Evolutionary conservation across 2,113 vertebrate species (phyloP).

Genomic region (Phyllopteryx taeniolatus): DNA sequence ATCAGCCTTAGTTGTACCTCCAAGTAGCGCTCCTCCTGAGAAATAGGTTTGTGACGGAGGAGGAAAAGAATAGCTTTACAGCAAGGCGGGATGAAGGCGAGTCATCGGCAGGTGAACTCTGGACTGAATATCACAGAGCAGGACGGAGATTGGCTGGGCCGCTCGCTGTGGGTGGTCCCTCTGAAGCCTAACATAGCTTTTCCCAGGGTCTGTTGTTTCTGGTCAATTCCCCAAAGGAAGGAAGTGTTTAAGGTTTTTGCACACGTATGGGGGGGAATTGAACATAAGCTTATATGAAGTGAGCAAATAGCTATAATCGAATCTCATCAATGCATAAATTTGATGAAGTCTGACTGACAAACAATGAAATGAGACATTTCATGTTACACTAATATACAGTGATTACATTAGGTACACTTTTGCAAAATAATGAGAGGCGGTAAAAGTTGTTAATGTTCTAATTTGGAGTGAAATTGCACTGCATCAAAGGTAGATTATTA

Average conservation of each 20-base stretch:
- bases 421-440: neutral
- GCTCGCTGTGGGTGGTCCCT: slow-evolving; percentile 51
- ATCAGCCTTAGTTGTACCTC: slow-evolving; percentile 19
- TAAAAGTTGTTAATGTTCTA: neutral
- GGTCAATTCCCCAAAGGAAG: slow-evolving; percentile 22
- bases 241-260: slow-evolving; percentile 3
- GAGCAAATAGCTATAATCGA: neutral
- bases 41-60: neutral
- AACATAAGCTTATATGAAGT: neutral
- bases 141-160: slow-evolving; percentile 36
- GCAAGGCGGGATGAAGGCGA: slow-evolving; percentile 9
- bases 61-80: slow-evolving; percentile 18
- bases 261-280: neutral
- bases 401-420: neutral
- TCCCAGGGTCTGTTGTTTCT: slow-evolving; percentile 31
- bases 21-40: slow-evolving; percentile 1
- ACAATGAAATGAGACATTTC: too few relatives aligned
- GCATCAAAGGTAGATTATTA: neutral
- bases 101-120: slow-evolving; percentile 64
- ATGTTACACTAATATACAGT: too few relatives aligned
- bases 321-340: neutral
- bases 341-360: neutral
- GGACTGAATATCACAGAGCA: slow-evolving; percentile 50
- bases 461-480: neutral
- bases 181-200: slow-evolving; percentile 26